phyloP scores from a whole-genome alignment of 53 echinoderm and acorn worm species.

The Astropecten irregularis region DNA sequence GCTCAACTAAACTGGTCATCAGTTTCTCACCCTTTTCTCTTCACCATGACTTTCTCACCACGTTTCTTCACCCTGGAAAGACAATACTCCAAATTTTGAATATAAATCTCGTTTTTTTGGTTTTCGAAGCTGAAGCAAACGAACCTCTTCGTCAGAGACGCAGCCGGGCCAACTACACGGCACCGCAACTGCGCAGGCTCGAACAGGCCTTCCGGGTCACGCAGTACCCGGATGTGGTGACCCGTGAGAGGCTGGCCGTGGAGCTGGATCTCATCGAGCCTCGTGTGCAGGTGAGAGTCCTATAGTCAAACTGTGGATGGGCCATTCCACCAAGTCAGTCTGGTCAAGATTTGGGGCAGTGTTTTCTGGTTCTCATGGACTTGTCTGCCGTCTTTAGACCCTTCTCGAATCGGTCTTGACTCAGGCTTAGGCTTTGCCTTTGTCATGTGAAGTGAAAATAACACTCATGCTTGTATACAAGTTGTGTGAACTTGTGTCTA shows the following conservation, averaged over 20 bases:
- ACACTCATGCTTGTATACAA: no score
- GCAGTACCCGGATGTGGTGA: conserved; percentile 91
- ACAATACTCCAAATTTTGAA: no score
- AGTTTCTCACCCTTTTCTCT: no score
- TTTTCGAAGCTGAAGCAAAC: conserved; percentile 39
- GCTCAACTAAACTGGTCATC: no score
- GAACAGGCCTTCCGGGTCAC: conserved; percentile 84
- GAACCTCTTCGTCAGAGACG: conserved; percentile 72
- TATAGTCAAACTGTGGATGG: background rate
- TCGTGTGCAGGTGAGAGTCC: conserved; percentile 76
- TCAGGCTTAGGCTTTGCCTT: no score
- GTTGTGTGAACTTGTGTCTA: no score
- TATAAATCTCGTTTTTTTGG: no score
- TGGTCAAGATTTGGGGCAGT: background rate
- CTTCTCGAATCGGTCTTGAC: no score
- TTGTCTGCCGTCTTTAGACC: no score
- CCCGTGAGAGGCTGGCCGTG: conserved; percentile 88
- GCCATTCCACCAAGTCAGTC: background rate
- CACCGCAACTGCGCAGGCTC: conserved; percentile 83
- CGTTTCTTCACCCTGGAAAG: no score
- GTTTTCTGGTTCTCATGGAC: background rate
- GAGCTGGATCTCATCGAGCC: conserved; percentile 90
- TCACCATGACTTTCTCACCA: no score
- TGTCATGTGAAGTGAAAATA: no score
- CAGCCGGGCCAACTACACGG: conserved; percentile 81